These are phyloP conservation scores for Mugil cephalus DNA, from an alignment of 2,113 vertebrate genomes.

Conservation along the genomic window DNA sequence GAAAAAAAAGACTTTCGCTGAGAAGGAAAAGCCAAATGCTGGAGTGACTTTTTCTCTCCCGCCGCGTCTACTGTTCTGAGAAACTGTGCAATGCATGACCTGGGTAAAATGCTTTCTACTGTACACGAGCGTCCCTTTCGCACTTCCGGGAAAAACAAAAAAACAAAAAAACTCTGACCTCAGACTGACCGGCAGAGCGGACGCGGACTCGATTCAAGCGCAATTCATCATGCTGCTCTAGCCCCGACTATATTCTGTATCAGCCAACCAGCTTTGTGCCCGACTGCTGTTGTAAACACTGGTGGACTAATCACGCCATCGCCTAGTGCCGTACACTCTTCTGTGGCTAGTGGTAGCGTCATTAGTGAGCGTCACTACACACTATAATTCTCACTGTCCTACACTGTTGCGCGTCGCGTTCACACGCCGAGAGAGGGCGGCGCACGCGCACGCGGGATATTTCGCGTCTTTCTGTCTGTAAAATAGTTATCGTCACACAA, in stretches of 20 bases:
- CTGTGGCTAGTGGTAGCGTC: constrained; percentile 68
- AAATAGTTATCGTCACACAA: constrained; percentile 52
- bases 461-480: constrained; percentile 52
- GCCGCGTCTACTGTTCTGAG: constrained; percentile 60
- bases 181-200: constrained; percentile 54
- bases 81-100: constrained; percentile 94
- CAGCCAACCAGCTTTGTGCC: constrained; percentile 79
- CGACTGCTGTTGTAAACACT: constrained; percentile 75
- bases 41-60: constrained; percentile 51
- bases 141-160: background rate
- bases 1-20: constrained; percentile 40
- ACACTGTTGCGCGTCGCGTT: constrained; percentile 64
- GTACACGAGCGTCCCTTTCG: constrained; percentile 45
- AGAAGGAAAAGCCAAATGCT: constrained; percentile 59
- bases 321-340: constrained; percentile 44
- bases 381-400: constrained; percentile 58
- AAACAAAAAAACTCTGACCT: constrained; percentile 16
- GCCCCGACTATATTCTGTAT: constrained; percentile 56
- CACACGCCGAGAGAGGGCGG: constrained; percentile 44
- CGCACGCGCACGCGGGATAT: constrained; percentile 56
- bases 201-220: constrained; percentile 30
- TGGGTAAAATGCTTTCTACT: constrained; percentile 84
- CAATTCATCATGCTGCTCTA: constrained; percentile 45
- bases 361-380: constrained; percentile 60
- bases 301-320: constrained; percentile 50